Percentiles rank a stretch among this genome's conserved stretches.
Evolutionary conservation across 2,888 invertebrate genomes (phyloP).

Genomic region (Ametastegia equiseti): DNA sequence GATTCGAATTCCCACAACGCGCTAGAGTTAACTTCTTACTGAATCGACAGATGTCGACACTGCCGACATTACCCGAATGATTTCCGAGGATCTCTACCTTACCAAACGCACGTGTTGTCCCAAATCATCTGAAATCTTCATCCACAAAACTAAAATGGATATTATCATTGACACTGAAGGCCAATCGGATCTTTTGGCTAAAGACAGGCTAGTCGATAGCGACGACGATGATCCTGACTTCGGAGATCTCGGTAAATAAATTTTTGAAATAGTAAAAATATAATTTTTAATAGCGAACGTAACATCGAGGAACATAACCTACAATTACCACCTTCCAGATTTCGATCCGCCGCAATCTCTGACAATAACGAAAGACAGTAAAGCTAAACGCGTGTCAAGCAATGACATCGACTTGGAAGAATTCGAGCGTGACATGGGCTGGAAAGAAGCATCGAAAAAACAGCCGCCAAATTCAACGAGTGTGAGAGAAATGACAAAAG

Average conservation of each 20-base stretch:
- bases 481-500: constrained; percentile 75
- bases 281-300: neutral
- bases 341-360: constrained; percentile 53
- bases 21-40: neutral
- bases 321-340: constrained; percentile 52
- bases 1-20: neutral
- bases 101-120: neutral
- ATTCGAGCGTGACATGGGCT: constrained; percentile 73
- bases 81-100: neutral
- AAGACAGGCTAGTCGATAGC: constrained; percentile 69
- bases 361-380: constrained; percentile 26
- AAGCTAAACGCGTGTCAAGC: constrained; percentile 43
- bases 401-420: constrained; percentile 70
- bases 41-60: neutral
- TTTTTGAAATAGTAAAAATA: constrained; percentile 49
- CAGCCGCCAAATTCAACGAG: constrained; percentile 64
- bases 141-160: constrained; percentile 74
- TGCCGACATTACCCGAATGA: neutral
- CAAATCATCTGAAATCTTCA: neutral
- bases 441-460: constrained; percentile 66
- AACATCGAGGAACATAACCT: constrained; percentile 15
- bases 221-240: constrained; percentile 65
- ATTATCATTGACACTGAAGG: constrained; percentile 80
- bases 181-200: constrained; percentile 75
- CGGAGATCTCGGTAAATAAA: constrained; percentile 32